A percentile compares a stretch with the other conserved stretches of the same genome.
Conservation (phyloP, 2,888 invertebrate genomes). For the Eupithecia vulgata region DNA sequence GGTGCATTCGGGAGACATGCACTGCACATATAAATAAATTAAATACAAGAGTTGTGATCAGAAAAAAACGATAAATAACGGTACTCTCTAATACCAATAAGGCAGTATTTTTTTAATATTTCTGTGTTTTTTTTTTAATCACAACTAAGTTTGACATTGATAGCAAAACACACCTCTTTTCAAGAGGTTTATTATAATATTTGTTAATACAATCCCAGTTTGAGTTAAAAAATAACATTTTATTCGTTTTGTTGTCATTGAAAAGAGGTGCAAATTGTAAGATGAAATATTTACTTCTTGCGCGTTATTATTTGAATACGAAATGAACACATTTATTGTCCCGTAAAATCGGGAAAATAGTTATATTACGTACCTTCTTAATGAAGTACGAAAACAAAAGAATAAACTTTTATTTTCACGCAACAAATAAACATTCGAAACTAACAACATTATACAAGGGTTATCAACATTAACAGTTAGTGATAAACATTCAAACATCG, state of each 20-base stretch:
- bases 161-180: conserved; percentile 26
- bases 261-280: conserved; percentile 19
- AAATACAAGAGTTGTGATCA: conserved; percentile 57
- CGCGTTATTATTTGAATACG: neutral
- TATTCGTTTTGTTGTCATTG: neutral
- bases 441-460: conserved; percentile 54
- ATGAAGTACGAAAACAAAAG: neutral
- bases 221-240: neutral
- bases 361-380: neutral
- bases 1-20: conserved; percentile 82
- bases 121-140: conserved; percentile 31
- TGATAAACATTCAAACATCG: conserved; percentile 83
- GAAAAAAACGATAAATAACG: conserved; percentile 41
- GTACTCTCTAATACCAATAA: neutral
- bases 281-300: conserved; percentile 23
- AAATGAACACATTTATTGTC: neutral
- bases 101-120: neutral
- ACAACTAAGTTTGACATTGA: conserved; percentile 27
- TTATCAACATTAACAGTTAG: conserved; percentile 84
- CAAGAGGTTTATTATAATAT: conserved; percentile 5
- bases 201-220: neutral
- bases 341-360: neutral
- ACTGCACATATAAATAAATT: conserved; percentile 76
- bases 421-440: conserved; percentile 45
- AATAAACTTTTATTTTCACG: conserved; percentile 18